Evolutionary conservation across 2,797 vertebrate genomes (phyloP).

Genomic region (Molossus molossus): DNA sequence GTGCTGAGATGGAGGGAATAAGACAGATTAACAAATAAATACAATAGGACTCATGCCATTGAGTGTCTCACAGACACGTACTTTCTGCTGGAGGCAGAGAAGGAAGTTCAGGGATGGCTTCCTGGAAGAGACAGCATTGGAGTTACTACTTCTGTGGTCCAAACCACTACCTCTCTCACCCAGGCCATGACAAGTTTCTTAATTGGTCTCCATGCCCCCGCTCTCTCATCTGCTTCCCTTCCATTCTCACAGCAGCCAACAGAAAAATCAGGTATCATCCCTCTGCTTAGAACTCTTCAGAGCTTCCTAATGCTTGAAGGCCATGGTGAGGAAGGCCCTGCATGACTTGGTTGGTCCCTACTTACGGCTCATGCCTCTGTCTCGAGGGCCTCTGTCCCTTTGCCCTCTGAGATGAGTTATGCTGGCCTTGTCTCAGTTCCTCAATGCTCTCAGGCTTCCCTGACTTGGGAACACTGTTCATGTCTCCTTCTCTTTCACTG

Average conservation of each 20-base stretch:
- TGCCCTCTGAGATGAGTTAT: not conserved
- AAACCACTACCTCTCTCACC: not conserved
- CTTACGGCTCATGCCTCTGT: not conserved
- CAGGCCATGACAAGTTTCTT: not conserved
- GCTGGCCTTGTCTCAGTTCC: not conserved
- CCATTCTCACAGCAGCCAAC: not conserved
- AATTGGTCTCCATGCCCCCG: not conserved
- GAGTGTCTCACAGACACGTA: not conserved
- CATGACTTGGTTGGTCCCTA: not conserved
- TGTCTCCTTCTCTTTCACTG: not conserved
- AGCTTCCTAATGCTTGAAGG: not conserved
- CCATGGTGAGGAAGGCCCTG: not conserved
- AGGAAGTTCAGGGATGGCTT: not conserved
- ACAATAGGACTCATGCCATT: not conserved
- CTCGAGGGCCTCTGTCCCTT: not conserved
- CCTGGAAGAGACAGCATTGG: not conserved
- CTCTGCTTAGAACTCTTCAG: not conserved
- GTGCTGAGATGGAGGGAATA: not conserved
- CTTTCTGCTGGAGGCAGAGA: not conserved
- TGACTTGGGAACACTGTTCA: not conserved
- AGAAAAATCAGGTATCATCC: not conserved
- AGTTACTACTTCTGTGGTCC: not conserved
- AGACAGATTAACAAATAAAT: not conserved
- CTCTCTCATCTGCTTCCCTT: not conserved
- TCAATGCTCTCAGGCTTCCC: not conserved